Conservation (phyloP, 2,797 vertebrate genomes). For the Lacerta agilis region DNA sequence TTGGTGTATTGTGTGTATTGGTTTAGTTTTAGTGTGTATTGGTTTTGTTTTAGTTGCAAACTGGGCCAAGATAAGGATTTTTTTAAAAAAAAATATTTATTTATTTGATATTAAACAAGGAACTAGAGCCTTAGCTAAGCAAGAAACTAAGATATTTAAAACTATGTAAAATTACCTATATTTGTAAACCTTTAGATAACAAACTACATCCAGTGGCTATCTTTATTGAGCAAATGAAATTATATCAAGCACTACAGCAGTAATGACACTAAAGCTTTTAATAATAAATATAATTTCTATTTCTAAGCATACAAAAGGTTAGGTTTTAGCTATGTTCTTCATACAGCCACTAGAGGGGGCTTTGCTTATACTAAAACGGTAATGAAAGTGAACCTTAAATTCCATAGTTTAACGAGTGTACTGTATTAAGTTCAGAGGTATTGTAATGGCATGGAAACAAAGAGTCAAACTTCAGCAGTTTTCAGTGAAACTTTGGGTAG, state of each 20-base stretch:
- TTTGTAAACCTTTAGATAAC: neutral
- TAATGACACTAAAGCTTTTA: neutral
- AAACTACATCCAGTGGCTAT: neutral
- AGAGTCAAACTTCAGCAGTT: neutral
- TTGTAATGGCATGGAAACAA: neutral
- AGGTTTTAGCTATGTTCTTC: neutral
- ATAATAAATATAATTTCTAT: neutral
- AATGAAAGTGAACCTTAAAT: neutral
- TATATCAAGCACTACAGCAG: neutral
- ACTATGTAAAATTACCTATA: no score
- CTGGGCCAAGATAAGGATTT: neutral
- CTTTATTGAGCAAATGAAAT: neutral
- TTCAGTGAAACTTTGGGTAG: neutral
- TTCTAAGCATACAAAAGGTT: neutral
- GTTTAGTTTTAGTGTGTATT: neutral
- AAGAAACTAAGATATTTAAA: neutral
- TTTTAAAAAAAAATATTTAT: no score
- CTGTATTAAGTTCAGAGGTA: neutral
- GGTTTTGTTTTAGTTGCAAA: no score
- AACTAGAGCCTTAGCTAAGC: neutral
- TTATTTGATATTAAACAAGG: neutral
- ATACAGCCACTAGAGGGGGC: neutral
- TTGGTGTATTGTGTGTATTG: neutral
- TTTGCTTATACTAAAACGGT: conserved; percentile 4
- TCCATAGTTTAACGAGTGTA: neutral